Evolutionary conservation across 1,140 invertebrate species (phyloP).

Genomic region (Mercenaria mercenaria): DNA sequence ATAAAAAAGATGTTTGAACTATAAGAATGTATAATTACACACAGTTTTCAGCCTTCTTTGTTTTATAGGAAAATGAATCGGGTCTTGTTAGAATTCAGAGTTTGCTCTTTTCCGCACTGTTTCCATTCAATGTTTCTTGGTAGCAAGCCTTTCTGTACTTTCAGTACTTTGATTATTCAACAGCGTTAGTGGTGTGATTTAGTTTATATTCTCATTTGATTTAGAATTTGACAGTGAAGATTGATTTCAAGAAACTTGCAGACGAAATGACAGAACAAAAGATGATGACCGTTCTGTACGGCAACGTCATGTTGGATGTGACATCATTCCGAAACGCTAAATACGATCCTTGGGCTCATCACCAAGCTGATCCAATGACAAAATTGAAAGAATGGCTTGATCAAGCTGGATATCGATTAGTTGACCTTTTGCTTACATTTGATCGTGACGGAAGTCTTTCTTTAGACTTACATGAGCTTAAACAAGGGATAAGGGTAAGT

Average conservation of each 20-base stretch:
- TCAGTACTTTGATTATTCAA: no score
- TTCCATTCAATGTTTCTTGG: no score
- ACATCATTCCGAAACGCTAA: slow-evolving; percentile 53
- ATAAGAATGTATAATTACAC: no score
- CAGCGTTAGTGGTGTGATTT: no score
- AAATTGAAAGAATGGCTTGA: slow-evolving; percentile 82
- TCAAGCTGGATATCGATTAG: slow-evolving; percentile 78
- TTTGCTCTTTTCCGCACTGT: no score
- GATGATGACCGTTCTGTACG: slow-evolving; percentile 71
- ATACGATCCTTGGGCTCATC: slow-evolving; percentile 68
- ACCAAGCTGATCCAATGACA: slow-evolving; percentile 81
- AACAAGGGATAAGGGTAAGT: slow-evolving; percentile 79
- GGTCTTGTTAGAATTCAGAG: no score
- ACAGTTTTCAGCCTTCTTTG: no score
- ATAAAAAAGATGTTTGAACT: no score
- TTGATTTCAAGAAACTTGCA: slow-evolving; percentile 79
- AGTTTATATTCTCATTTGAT: background rate
- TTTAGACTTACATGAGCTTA: slow-evolving; percentile 79
- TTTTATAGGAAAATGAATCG: no score
- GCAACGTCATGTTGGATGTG: slow-evolving; percentile 73
- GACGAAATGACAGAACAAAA: slow-evolving; percentile 90
- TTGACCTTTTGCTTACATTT: slow-evolving; percentile 83
- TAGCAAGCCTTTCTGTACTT: no score
- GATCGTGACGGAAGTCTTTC: slow-evolving; percentile 81
- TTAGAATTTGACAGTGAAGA: slow-evolving; percentile 80